A percentile compares a stretch with the other conserved stretches of the same genome.
These are phyloP conservation scores for Hystrix cristata DNA, from an alignment of 2,113 vertebrate species.

Conservation along the genomic window DNA sequence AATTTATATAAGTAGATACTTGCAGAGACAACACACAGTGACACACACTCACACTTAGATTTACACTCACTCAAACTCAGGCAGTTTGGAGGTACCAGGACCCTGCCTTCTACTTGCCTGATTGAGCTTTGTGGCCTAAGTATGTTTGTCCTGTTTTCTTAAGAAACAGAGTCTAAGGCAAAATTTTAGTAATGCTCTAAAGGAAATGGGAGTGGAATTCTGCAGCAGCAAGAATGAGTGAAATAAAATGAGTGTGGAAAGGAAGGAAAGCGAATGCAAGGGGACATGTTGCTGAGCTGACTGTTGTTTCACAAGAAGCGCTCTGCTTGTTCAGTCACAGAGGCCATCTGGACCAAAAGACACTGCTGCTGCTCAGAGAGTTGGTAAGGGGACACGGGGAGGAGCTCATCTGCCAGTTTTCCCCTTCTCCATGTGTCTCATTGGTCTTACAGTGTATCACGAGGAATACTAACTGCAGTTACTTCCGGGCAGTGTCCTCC, in stretches of 20 bases:
- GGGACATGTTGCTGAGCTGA: background rate
- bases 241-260: background rate
- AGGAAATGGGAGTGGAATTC: background rate
- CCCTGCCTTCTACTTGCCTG: background rate
- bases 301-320: background rate
- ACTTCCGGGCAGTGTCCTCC: background rate
- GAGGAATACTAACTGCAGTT: background rate
- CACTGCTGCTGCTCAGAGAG: background rate
- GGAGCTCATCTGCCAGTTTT: background rate
- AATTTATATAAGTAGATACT: background rate
- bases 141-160: conserved; percentile 3
- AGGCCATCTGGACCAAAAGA: background rate
- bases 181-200: background rate
- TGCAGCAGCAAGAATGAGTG: background rate
- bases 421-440: background rate
- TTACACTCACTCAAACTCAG: background rate
- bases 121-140: background rate
- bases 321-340: background rate
- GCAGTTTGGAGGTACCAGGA: background rate
- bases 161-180: background rate
- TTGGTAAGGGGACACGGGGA: background rate
- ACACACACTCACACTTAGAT: background rate
- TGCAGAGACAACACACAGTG: background rate
- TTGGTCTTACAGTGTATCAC: background rate
- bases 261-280: background rate